Evolutionary conservation across 2,797 vertebrate species (phyloP).

Genomic region (Rhynchotus rufescens): DNA sequence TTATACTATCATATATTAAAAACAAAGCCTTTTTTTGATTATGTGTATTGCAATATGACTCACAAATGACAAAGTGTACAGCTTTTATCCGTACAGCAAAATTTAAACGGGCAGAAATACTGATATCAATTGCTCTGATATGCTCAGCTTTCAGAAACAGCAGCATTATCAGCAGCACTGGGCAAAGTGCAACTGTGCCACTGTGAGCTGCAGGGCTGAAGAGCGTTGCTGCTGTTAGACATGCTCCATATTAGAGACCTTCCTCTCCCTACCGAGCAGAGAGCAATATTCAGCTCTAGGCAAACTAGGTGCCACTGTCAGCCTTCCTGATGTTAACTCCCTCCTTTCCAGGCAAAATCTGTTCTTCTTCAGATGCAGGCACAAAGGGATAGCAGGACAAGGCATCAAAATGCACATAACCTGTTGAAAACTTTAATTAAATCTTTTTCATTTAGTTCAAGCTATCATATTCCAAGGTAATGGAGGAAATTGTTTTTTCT

Average conservation of each 20-base stretch:
- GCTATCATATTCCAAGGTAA: not conserved
- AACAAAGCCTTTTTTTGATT: not conserved
- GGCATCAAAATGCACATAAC: not conserved
- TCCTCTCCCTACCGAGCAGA: not conserved
- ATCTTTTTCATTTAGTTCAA: not conserved
- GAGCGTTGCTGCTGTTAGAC: not conserved
- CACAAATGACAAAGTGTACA: not conserved
- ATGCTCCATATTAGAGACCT: not conserved
- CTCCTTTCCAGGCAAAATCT: not conserved
- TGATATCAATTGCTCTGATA: not conserved
- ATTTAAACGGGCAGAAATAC: not conserved
- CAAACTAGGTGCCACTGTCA: not conserved
- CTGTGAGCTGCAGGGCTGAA: not conserved
- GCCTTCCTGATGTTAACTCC: not conserved
- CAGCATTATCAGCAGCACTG: not conserved
- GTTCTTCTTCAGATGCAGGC: not conserved
- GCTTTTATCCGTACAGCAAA: not conserved
- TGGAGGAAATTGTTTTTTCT: not conserved
- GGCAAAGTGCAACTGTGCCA: not conserved
- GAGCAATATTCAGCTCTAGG: not conserved
- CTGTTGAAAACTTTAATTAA: not conserved
- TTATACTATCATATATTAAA: not conserved
- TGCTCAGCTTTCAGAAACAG: not conserved
- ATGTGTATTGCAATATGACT: not conserved
- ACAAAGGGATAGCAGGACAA: not conserved